Percentiles rank a stretch among this genome's conserved stretches.
Evolutionary conservation across 2,888 invertebrate species (phyloP).

Genomic region (Psylliodes chrysocephalus): DNA sequence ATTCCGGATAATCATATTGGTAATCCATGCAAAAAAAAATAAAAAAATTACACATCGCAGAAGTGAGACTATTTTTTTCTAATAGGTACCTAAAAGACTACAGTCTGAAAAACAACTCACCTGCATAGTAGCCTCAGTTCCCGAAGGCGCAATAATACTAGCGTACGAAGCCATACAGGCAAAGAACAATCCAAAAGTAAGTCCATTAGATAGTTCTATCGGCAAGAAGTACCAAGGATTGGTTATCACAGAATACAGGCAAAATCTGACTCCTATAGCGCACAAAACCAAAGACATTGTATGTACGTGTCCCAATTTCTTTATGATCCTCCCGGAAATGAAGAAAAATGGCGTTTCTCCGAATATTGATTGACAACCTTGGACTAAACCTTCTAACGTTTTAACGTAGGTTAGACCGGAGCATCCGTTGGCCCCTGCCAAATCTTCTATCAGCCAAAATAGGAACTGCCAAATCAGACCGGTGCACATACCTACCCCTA

Average conservation of each 20-base stretch:
- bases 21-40: too few species aligned
- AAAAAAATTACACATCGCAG: too few species aligned
- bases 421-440: conserved; percentile 66
- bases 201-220: conserved; percentile 86
- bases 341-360: conserved; percentile 91
- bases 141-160: conserved; percentile 82
- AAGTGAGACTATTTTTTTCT: neutral
- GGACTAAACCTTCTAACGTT: conserved; percentile 63
- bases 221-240: conserved; percentile 88
- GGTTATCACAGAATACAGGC: conserved; percentile 81
- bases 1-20: too few species aligned
- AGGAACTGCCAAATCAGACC: conserved; percentile 89
- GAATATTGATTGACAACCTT: conserved; percentile 74
- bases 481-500: conserved; percentile 84
- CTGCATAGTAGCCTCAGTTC: conserved; percentile 88
- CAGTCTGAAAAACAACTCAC: conserved; percentile 60
- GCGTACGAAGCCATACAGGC: conserved; percentile 91
- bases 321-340: conserved; percentile 80
- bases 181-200: conserved; percentile 89
- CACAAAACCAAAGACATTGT: conserved; percentile 86
- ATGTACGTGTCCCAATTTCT: conserved; percentile 82
- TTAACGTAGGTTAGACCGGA: conserved; percentile 62
- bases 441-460: conserved; percentile 85
- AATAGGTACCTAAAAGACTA: neutral
- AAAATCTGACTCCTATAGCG: conserved; percentile 82